phyloP scores from a whole-genome alignment of 2,113 vertebrate genomes.

The Phyllostomus discolor region DNA sequence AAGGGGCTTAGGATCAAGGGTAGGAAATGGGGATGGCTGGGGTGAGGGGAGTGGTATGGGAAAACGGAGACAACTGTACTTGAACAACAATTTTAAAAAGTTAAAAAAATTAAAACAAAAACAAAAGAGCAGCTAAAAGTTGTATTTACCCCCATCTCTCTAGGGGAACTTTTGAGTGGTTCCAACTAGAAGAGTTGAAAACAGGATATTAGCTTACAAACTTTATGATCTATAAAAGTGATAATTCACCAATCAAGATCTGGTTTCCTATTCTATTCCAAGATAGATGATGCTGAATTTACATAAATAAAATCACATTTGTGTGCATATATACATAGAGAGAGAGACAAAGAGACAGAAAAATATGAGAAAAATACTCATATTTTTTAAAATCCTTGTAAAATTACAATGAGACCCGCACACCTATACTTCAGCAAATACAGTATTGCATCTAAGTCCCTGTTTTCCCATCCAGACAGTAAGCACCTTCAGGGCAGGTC shows the following conservation, averaged over 20 bases:
- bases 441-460: not conserved
- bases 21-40: no score
- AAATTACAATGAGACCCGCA: not conserved
- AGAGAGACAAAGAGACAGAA: not conserved
- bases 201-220: constrained; percentile 7
- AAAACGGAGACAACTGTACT: no score
- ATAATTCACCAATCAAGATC: not conserved
- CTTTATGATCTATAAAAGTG: constrained; percentile 35
- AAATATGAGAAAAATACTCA: not conserved
- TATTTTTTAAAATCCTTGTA: not conserved
- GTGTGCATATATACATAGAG: not conserved
- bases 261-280: not conserved
- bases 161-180: constrained; percentile 36
- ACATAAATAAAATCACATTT: not conserved
- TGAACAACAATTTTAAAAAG: no score
- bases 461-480: not conserved
- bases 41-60: no score
- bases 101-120: not conserved
- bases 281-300: not conserved
- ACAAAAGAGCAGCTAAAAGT: constrained; percentile 42
- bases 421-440: not conserved
- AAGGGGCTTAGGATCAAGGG: no score
- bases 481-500: not conserved
- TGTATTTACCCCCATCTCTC: not conserved
- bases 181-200: constrained; percentile 35